Base-by-base conservation (phyloP, 1,140 invertebrate species). In the Eurosta solidaginis region DNA sequence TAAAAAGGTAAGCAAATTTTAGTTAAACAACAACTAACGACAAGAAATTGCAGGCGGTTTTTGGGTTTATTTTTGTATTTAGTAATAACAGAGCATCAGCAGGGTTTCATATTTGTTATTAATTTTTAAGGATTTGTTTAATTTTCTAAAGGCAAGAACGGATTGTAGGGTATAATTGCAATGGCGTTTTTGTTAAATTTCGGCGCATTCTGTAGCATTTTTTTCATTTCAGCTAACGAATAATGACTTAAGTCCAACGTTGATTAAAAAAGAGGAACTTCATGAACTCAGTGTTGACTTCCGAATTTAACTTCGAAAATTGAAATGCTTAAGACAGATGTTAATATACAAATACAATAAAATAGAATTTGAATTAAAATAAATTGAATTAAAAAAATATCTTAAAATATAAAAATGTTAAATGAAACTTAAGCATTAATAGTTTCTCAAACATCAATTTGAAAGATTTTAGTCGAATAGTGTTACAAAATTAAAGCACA, bases 1-100 rank as follows among this genome's bases (percentile, higher is more conserved):
- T 50, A 78, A 78, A 81, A 78, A 81, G 76, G 74, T 52, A 33
- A 9, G 59, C 6, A 36, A 68, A 42, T 77, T 77, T 77, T 25
- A 59, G 76, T 77, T 52, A n/a, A 77, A 76, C 27, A 77, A 77
- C 29, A 78, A 74, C n/a, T n/a, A n/a, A n/a, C 17, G 44, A 74
- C 47, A 75, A 75, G 42, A 25, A 78, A 59, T 59, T 10, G 36
- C 73, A 59, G 44, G 14, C 50, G 36, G n/a, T n/a, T n/a, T 76
- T 79, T 76, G 22, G 25, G 20, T 52, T 74, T 74, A 40, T 36
- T 73, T 68, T 78, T 14, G 29, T 74, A n/a, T 54, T 78, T 52
- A 29, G 63, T 79, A 50, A 33, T 29, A 74, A 52, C 12, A n/a
- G 14, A 42, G 59, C 10, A 14, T 42, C 36, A 78, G 59, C 36